Conservation (phyloP, 2,888 invertebrate species). For the Andrena marginata region DNA sequence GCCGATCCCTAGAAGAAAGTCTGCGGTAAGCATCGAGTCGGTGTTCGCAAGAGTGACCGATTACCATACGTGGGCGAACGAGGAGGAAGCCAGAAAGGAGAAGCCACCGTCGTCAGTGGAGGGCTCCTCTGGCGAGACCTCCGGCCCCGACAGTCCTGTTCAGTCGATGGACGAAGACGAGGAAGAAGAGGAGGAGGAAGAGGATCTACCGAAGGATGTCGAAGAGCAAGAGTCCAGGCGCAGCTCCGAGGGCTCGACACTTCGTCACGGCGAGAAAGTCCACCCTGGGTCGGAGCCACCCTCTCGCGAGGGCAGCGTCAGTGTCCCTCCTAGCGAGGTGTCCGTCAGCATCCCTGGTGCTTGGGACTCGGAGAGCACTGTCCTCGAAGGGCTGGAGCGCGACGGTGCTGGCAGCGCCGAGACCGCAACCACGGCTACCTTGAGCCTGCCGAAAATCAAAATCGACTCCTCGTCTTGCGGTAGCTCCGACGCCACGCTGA, state of each 20-base stretch:
- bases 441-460: slow-evolving; percentile 86
- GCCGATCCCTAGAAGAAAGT: slow-evolving; percentile 81
- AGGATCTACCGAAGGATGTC: slow-evolving; percentile 86
- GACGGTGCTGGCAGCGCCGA: slow-evolving; percentile 80
- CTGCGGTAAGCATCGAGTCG: slow-evolving; percentile 81
- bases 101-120: slow-evolving; percentile 81
- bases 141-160: slow-evolving; percentile 94
- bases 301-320: slow-evolving; percentile 84
- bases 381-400: slow-evolving; percentile 81
- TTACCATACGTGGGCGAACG: slow-evolving; percentile 85
- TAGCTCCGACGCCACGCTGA: slow-evolving; percentile 79
- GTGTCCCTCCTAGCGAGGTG: slow-evolving; percentile 84
- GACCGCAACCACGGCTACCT: slow-evolving; percentile 80
- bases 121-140: slow-evolving; percentile 94
- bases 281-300: slow-evolving; percentile 82
- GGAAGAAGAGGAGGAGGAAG: slow-evolving; percentile 90
- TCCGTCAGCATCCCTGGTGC: slow-evolving; percentile 84
- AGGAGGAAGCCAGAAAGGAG: slow-evolving; percentile 82
- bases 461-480: slow-evolving; percentile 85
- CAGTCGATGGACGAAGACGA: slow-evolving; percentile 92
- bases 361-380: slow-evolving; percentile 84
- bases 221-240: slow-evolving; percentile 82
- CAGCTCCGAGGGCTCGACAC: slow-evolving; percentile 84
- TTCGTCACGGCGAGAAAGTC: slow-evolving; percentile 80
- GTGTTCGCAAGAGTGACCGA: slow-evolving; percentile 86